A percentile compares a stretch with the other conserved stretches of the same genome.
These are phyloP conservation scores for Mayetiola destructor DNA, from an alignment of 2,888 invertebrate genomes.

Conservation along the genomic window DNA sequence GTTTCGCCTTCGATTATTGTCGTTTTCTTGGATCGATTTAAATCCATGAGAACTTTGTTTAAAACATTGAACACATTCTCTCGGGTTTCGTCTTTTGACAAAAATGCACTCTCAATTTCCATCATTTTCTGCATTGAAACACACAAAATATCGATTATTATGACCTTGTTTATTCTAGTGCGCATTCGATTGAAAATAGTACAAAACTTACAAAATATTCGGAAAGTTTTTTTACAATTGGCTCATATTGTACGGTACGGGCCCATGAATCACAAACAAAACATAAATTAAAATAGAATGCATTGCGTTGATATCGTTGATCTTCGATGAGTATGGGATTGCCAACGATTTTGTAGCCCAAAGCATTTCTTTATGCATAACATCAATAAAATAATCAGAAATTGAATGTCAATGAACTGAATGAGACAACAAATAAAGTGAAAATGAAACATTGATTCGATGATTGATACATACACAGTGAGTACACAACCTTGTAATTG, in stretches of 20 bases:
- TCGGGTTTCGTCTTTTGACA: constrained; percentile 52
- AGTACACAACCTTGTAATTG: constrained; percentile 80
- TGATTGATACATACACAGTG: constrained; percentile 56
- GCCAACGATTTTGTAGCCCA: constrained; percentile 78
- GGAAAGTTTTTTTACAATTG: constrained; percentile 84
- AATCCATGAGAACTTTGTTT: constrained; percentile 60
- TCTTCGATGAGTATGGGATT: constrained; percentile 83
- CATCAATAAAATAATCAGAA: too few relatives aligned
- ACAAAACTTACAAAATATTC: constrained; percentile 61
- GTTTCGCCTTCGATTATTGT: constrained; percentile 72
- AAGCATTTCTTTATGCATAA: constrained; percentile 36
- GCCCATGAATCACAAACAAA: constrained; percentile 86
- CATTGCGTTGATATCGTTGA: constrained; percentile 79
- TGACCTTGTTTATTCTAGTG: background rate
- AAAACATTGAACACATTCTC: constrained; percentile 56
- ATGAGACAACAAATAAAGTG: background rate
- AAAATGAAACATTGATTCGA: constrained; percentile 2
- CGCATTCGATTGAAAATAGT: background rate
- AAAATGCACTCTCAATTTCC: constrained; percentile 73
- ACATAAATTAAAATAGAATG: constrained; percentile 89
- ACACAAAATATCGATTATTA: constrained; percentile 15
- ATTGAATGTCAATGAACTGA: background rate
- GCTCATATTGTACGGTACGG: constrained; percentile 82
- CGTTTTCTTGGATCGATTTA: constrained; percentile 66
- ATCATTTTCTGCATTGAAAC: constrained; percentile 46